These are phyloP conservation scores for Oscheius sp. DNA, from an alignment of 2,888 invertebrate species.

Conservation along the genomic window DNA sequence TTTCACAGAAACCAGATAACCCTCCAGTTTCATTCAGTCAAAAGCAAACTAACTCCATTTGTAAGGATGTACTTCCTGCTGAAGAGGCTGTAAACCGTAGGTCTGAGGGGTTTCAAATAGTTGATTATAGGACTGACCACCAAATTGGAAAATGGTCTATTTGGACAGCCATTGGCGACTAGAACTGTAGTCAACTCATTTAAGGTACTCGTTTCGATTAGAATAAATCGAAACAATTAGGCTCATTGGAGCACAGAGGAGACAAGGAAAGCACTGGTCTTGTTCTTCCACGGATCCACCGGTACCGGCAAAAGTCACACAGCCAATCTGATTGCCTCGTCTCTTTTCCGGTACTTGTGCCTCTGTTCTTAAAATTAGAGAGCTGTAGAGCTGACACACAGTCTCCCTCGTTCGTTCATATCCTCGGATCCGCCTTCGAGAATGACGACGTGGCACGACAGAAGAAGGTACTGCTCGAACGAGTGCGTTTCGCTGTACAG, in stretches of 20 bases:
- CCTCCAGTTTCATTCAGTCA: not conserved
- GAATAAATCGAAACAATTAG: not conserved
- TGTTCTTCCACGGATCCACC: conserved; percentile 32
- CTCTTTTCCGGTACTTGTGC: conserved; percentile 13
- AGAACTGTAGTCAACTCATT: conserved; percentile 14
- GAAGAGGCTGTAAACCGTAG: conserved; percentile 5
- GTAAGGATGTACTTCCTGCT: conserved; percentile 9
- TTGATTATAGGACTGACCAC: conserved; percentile 6
- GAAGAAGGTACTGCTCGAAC: not conserved
- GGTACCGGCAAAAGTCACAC: conserved; percentile 33
- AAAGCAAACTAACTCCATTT: not conserved
- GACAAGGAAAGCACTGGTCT: conserved; percentile 26
- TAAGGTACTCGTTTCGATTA: conserved; percentile 7
- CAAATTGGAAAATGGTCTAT: conserved; percentile 12
- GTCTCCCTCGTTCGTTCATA: conserved; percentile 8
- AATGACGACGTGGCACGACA: conserved; percentile 3
- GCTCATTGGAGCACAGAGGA: conserved; percentile 11
- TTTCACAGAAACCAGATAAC: not conserved
- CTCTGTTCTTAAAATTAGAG: not conserved
- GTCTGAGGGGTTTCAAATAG: not conserved
- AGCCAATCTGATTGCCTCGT: not conserved
- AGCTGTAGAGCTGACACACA: conserved; percentile 3
- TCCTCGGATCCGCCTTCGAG: conserved; percentile 25
- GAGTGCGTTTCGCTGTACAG: conserved; percentile 7
- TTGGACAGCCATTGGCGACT: conserved; percentile 19